Evolutionary conservation across 37 sponge, comb jelly and placozoan species (phyloP), one percentile per base, ranked within the genome.

Genomic region (Amphimedon queenslandica): DNA sequence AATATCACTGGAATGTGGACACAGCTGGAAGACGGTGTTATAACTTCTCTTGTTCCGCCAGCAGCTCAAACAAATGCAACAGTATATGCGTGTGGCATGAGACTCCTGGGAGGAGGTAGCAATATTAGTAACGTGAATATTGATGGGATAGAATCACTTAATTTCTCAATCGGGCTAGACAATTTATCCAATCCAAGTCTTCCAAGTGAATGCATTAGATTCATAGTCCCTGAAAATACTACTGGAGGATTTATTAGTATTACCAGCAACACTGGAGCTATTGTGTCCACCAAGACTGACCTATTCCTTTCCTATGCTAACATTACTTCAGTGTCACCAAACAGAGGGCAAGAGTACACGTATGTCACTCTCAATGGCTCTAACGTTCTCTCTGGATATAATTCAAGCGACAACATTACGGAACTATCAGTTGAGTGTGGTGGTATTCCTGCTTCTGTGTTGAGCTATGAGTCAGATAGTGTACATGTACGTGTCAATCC

Each of bases 351-450:
- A 63, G 16, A 24, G 6, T 88, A 83, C 1, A 87, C 92, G 23
- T 33, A 29, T n/a, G 92, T 92, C 23, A 80, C 69, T 63, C 82
- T 92, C 16, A 67, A 77, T 25, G 92, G 92, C 6, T 32, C 42
- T 0, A 57, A 40, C 10, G 81, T 92, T 11, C 69, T 88, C 30
- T 77, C 82, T 43, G 88, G 88, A 5, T 78, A 69, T 42, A 27
- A 25, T 53, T 31, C 65, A 38, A 20, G 29, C 37, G 72, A n/a
- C 0, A 43, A 68, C 1, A 51, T 23, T 25, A 33, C 39, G 35
- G 8, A 18, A 18, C 53, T 47, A 18, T 6, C 37, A 51, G 91
- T 90, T 29, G 56, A 32, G 36, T 64, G 84, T 21, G 38, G 67
- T 42, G 77, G 75, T 21, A 42, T 82, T 1, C 33, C 5, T 25